Conservation (phyloP, 2,888 invertebrate genomes). For the Metellina segmentata region DNA sequence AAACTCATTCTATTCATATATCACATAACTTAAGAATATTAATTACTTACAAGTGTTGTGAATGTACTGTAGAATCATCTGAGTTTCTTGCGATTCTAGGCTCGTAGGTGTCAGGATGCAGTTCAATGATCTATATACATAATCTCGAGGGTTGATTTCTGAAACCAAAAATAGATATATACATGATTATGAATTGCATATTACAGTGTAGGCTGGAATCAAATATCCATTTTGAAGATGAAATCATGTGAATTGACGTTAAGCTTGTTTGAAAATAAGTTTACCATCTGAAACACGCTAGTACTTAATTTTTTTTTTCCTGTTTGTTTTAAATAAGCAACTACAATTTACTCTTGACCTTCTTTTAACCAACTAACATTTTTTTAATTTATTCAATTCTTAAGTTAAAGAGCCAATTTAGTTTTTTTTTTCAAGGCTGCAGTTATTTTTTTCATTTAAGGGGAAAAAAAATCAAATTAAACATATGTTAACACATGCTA, state of each 20-base stretch:
- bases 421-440: too few relatives aligned
- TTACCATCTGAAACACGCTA: too few relatives aligned
- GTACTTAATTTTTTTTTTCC: too few relatives aligned
- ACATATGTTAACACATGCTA: not conserved
- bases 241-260: too few relatives aligned
- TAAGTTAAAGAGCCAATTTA: too few relatives aligned
- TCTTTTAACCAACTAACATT: too few relatives aligned
- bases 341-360: too few relatives aligned
- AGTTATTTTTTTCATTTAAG: not conserved
- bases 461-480: not conserved
- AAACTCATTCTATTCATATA: not conserved
- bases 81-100: conserved; percentile 81
- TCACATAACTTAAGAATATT: not conserved
- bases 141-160: conserved; percentile 82
- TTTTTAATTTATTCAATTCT: too few relatives aligned
- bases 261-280: too few relatives aligned
- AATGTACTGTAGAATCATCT: conserved; percentile 83
- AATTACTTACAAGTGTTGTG: conserved; percentile 80
- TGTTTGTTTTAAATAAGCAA: too few relatives aligned
- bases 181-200: not conserved
- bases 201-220: not conserved
- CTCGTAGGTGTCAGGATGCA: conserved; percentile 81
- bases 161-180: conserved; percentile 61
- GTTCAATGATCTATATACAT: conserved; percentile 82
- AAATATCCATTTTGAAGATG: too few relatives aligned